Base-by-base conservation (phyloP, 64 coral and sea anemone genomes). In the Montipora capricornis region DNA sequence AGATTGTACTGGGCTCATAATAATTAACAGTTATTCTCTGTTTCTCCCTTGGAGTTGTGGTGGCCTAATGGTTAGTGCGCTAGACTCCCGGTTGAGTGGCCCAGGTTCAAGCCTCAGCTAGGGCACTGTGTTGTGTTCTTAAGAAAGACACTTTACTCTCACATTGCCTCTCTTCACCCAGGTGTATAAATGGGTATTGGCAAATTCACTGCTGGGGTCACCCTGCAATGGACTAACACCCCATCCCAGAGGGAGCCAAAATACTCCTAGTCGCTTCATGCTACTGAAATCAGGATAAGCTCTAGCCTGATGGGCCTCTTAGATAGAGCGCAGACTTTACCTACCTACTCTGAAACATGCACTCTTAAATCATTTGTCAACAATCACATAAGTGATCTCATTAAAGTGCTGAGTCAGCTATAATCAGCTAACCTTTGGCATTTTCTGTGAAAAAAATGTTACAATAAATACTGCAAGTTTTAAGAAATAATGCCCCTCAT, bases 281-380 rank as follows among this genome's bases (percentile, higher is more conserved):
- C 76, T 78, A 52, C 76, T 16, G 76, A 78, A 78, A 49, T 16
- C 45, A 3, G 16, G 47, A 52, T 78, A 78, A 78, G 44, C 44
- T 78, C 44, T 47, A 45, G 44, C 44, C 37, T 47, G 29, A 78
- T 78, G 75, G 29, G 75, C 44, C 75, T 45, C 75, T 78, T 78
- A 45, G 75, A 37, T 78, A 7, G 75, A 17, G 47, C 45, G 16
- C 76, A 79, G 45, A 79, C 13, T 79, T 79, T 20, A 79, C 76
- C 76, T 52, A 71, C 68, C 68, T 71, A 71, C 68, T 71, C 68
- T 71, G 68, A 71, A 71, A 71, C 68, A 71, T 71, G 68, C 68
- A 71, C 68, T 71, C 68, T 71, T 71, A 71, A 71, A 71, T 71
- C 68, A 71, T 17, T 71, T 1, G 68, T 71, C 68, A 71, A 71